Evolutionary conservation across 2,888 invertebrate genomes (phyloP).

Genomic region (Trissolcus japonicus): DNA sequence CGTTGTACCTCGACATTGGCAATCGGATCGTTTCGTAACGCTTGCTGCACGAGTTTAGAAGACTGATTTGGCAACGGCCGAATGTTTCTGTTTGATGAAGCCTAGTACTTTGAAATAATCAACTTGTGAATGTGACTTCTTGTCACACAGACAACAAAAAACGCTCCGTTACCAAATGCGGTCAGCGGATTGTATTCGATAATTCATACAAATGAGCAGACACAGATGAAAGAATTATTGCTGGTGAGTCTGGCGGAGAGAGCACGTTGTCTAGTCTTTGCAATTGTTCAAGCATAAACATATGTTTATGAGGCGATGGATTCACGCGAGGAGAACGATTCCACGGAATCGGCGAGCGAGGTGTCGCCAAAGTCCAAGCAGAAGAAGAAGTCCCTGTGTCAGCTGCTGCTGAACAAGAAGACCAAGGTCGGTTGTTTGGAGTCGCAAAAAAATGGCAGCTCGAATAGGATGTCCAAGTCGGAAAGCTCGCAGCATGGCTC

Average conservation of each 20-base stretch:
- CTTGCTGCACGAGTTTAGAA: slow-evolving; percentile 53
- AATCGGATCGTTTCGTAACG: slow-evolving; percentile 59
- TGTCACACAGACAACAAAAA: not conserved
- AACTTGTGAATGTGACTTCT: slow-evolving; percentile 17
- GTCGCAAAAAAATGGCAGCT: slow-evolving; percentile 65
- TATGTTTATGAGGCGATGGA: slow-evolving; percentile 63
- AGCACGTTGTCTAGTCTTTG: too few relatives aligned
- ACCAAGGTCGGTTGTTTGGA: slow-evolving; percentile 74
- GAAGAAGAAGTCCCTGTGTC: slow-evolving; percentile 74
- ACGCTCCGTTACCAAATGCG: not conserved
- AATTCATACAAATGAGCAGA: not conserved
- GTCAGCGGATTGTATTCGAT: not conserved
- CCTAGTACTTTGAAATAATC: not conserved
- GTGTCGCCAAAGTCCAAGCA: slow-evolving; percentile 71
- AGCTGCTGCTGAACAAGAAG: slow-evolving; percentile 73
- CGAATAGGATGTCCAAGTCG: slow-evolving; percentile 65
- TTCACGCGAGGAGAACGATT: slow-evolving; percentile 62
- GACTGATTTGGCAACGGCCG: slow-evolving; percentile 45
- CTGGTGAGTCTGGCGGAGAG: too few relatives aligned
- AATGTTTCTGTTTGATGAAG: slow-evolving; percentile 13
- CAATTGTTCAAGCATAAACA: not conserved
- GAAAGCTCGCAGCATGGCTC: slow-evolving; percentile 71
- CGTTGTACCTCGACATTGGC: slow-evolving; percentile 56
- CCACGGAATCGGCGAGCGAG: slow-evolving; percentile 61
- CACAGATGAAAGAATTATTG: too few relatives aligned